Evolutionary conservation across 2,888 invertebrate genomes (phyloP).

Genomic region (Polydrusus pterygomalis): DNA sequence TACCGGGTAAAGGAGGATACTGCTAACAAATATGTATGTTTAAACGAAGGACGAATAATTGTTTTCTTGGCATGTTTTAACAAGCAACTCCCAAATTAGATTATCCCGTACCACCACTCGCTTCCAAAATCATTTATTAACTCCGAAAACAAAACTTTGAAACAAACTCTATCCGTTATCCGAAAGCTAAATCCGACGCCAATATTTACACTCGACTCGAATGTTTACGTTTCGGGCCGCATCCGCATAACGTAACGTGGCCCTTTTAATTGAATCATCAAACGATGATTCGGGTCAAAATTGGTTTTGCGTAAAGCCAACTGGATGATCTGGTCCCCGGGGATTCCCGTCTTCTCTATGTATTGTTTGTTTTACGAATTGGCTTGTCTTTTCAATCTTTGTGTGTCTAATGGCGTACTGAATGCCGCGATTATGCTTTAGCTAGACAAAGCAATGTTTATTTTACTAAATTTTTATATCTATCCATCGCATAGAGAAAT

Average conservation of each 20-base stretch:
- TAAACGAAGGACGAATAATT: too few relatives aligned
- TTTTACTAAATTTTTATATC: too few relatives aligned
- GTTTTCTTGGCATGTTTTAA: not conserved
- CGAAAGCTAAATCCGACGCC: slow-evolving; percentile 44
- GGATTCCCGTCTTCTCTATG: slow-evolving; percentile 7
- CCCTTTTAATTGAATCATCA: slow-evolving; percentile 64
- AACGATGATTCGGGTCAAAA: slow-evolving; percentile 60
- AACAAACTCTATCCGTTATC: slow-evolving; percentile 29
- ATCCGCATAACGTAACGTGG: slow-evolving; percentile 40
- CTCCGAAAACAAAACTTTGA: slow-evolving; percentile 21
- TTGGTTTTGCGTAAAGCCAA: slow-evolving; percentile 60
- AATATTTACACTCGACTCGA: slow-evolving; percentile 47
- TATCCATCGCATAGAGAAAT: too few relatives aligned
- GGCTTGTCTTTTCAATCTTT: slow-evolving; percentile 38
- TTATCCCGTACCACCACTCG: not conserved
- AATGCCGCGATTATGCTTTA: not conserved
- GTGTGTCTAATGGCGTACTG: slow-evolving; percentile 8
- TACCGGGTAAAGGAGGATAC: too few relatives aligned
- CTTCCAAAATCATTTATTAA: slow-evolving; percentile 8
- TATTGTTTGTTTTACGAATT: slow-evolving; percentile 46
- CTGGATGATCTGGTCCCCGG: slow-evolving; percentile 31
- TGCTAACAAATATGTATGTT: too few relatives aligned
- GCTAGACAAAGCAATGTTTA: too few relatives aligned
- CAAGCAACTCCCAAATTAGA: not conserved
- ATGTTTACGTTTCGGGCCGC: slow-evolving; percentile 58